Conservation (phyloP, 2,797 vertebrate genomes). For the Clarias laeviceps region DNA sequence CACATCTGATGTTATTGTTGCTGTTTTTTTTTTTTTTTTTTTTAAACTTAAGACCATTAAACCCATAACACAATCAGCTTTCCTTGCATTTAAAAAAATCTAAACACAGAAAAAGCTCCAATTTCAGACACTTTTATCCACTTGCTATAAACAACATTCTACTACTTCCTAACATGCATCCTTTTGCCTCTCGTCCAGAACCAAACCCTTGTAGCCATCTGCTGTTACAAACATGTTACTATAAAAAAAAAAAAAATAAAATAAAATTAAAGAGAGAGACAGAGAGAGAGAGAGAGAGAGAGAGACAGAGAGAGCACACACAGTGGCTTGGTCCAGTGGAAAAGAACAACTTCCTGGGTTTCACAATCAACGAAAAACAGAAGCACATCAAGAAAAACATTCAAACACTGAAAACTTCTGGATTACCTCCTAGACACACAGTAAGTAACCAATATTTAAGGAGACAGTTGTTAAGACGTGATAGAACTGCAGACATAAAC, state of each 20-base stretch:
- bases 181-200: neutral
- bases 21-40: constrained; percentile 9
- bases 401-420: constrained; percentile 6
- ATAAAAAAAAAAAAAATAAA: too few relatives aligned
- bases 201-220: neutral
- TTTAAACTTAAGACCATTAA: neutral
- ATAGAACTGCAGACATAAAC: neutral
- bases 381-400: neutral
- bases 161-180: neutral
- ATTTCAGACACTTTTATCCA: neutral
- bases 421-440: constrained; percentile 4
- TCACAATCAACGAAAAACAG: neutral
- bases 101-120: neutral
- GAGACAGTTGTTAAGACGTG: neutral
- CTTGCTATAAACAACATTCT: neutral
- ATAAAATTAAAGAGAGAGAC: too few relatives aligned
- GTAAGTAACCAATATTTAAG: constrained; percentile 1
- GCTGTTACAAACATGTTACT: neutral
- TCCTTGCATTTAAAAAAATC: neutral
- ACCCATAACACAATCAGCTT: neutral
- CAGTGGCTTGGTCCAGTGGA: neutral
- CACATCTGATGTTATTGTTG: constrained; percentile 33
- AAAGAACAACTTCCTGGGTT: neutral
- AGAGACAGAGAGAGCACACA: neutral
- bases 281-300: too few relatives aligned